Evolutionary conservation across 2,113 vertebrate genomes (phyloP).

Genomic region (Gambusia affinis): DNA sequence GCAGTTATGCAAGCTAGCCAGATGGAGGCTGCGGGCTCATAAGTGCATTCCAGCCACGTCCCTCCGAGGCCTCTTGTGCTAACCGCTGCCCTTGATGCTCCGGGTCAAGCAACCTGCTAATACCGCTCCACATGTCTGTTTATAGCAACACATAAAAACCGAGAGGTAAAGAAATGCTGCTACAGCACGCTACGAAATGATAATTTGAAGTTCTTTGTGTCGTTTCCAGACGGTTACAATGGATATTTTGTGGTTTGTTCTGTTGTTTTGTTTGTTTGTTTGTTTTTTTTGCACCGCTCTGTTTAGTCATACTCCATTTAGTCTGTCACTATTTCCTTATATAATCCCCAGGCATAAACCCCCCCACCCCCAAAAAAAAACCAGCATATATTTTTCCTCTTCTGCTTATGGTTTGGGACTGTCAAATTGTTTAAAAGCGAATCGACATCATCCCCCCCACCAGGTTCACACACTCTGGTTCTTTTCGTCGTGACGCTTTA

Average conservation of each 20-base stretch:
- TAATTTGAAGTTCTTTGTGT: not conserved
- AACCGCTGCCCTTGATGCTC: constrained; percentile 13
- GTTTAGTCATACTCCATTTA: not conserved
- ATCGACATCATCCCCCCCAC: not conserved
- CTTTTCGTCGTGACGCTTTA: not conserved
- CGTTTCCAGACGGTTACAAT: not conserved
- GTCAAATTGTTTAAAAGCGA: constrained; percentile 1
- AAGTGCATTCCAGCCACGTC: not conserved
- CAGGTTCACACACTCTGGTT: not conserved
- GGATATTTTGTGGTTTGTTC: too few species aligned
- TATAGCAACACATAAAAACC: constrained; percentile 9
- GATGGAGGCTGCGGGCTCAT: constrained; percentile 50
- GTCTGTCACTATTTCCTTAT: not conserved
- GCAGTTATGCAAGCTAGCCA: constrained; percentile 58
- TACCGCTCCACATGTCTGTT: constrained; percentile 8
- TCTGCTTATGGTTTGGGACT: not conserved
- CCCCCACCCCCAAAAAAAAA: too few species aligned
- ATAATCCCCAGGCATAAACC: not conserved
- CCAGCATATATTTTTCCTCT: not conserved
- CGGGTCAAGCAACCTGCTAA: constrained; percentile 24
- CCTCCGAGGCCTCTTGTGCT: constrained; percentile 6
- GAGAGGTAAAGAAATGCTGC: not conserved
- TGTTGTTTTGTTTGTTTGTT: not conserved
- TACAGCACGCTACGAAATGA: not conserved
- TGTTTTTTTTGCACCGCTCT: not conserved